Percentiles rank a stretch among this genome's conserved stretches.
Evolutionary conservation across 1,140 invertebrate genomes (phyloP).

Genomic region (Aphaenogaster rudis): DNA sequence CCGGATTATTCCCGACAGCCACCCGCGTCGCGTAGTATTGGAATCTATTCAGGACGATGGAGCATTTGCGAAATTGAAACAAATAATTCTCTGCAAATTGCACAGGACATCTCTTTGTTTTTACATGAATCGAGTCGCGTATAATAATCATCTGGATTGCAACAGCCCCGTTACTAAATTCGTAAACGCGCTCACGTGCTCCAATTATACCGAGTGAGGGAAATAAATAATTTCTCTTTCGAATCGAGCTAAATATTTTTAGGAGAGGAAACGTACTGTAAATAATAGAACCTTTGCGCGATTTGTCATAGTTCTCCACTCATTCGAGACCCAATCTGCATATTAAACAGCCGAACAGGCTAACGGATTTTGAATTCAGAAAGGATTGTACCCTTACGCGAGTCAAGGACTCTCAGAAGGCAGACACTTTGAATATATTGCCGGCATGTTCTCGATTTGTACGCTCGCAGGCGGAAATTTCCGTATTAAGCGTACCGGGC

Average conservation of each 20-base stretch:
- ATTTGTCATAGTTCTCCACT: slow-evolving; percentile 2
- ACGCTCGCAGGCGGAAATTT: slow-evolving; percentile 67
- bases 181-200: background rate
- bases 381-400: slow-evolving; percentile 44
- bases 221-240: slow-evolving; percentile 1
- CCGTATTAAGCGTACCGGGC: slow-evolving; percentile 55
- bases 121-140: background rate
- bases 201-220: background rate
- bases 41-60: slow-evolving; percentile 52
- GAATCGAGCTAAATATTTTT: background rate
- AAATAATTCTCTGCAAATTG: slow-evolving; percentile 56
- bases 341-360: slow-evolving; percentile 43
- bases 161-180: background rate
- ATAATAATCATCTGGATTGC: slow-evolving; percentile 44
- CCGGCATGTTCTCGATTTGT: slow-evolving; percentile 59
- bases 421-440: slow-evolving; percentile 63
- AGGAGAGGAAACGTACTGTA: background rate
- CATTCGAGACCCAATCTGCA: slow-evolving; percentile 15
- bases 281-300: background rate
- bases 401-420: slow-evolving; percentile 49
- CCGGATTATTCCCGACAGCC: slow-evolving; percentile 54
- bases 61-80: slow-evolving; percentile 62
- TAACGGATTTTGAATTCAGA: slow-evolving; percentile 44
- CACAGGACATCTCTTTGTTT: slow-evolving; percentile 46
- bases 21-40: background rate